Conservation (phyloP, 2,888 invertebrate species). For the Cosmia trapezina region DNA sequence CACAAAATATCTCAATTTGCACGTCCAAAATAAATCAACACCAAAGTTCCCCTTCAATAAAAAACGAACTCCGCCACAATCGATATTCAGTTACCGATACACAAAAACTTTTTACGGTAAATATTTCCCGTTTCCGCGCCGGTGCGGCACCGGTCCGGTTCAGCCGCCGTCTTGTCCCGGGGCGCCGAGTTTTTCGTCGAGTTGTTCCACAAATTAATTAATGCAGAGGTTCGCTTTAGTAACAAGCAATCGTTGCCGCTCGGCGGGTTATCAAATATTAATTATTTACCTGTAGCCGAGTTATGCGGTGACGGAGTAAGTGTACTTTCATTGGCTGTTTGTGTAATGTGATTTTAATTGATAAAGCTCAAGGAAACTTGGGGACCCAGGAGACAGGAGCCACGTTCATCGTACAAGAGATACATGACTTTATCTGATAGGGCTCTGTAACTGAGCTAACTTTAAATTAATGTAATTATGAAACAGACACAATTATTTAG, state of each 20-base stretch:
- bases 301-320: constrained; percentile 16
- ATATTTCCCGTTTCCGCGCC: constrained; percentile 31
- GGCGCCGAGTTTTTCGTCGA: constrained; percentile 66
- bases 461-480: constrained; percentile 36
- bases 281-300: constrained; percentile 54
- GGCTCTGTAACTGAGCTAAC: neutral
- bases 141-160: constrained; percentile 18
- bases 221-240: constrained; percentile 67
- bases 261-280: constrained; percentile 47
- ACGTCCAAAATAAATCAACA: constrained; percentile 35
- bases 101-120: constrained; percentile 46
- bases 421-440: neutral
- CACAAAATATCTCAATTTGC: constrained; percentile 34
- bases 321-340: constrained; percentile 46
- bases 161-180: constrained; percentile 57
- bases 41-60: constrained; percentile 14
- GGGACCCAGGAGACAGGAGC: neutral
- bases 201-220: constrained; percentile 74
- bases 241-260: constrained; percentile 41
- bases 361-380: neutral
- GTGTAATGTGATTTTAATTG: constrained; percentile 38
- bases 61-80: constrained; percentile 36
- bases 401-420: neutral
- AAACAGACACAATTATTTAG: constrained; percentile 21
- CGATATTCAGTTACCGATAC: constrained; percentile 49